Evolutionary conservation across 2,888 invertebrate species (phyloP), one percentile per base, ranked within the genome.

Genomic region (Hypomecis atomaria): DNA sequence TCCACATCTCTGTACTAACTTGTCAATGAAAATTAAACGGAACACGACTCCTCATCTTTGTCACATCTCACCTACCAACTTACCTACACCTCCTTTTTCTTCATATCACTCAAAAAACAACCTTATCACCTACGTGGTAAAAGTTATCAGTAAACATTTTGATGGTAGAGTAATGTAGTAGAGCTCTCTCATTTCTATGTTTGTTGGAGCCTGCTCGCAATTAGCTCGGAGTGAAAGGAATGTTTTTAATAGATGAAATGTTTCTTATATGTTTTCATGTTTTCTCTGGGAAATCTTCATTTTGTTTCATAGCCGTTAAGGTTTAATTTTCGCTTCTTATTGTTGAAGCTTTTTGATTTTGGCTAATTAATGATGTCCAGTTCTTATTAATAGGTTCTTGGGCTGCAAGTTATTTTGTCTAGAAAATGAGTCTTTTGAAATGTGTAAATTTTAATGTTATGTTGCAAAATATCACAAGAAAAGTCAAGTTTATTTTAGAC

Each of bases 21-120:
- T 82, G 82, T 84, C 87, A 86, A 86, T 87, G 87, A 82, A 85
- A 88, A 88, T 88, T 86, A 86, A 88, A 87, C 84, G 79, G 78
- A 81, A 81, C 79, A 70, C 77, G 78, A 69, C 85, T 84, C 82
- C 81, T 84, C 82, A 84, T 86, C 85, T 86, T 82, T 85, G 84
- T 87, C 84, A 82, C 84, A 79, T 81, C 73, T 71, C 66, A 67
- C 63, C 59, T 67, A 62, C 67, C 59, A 76, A 67, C 59, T 45
- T 52, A 11, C 5, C 7, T 61, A 65, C 59, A 63, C 57, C 43
- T 37, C 13, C 5, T 0, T 11, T 10, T 13, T 10, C 42, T 1
- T 23, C 34, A n/a, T 7, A 6, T 9, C 56, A 62, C 56, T 66
- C 58, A 10, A 78, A 77, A 70, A 63, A 71, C 40, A 70, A 59